phyloP scores from a whole-genome alignment of 2,888 invertebrate species.

The Lasioglossum pauxillum region DNA sequence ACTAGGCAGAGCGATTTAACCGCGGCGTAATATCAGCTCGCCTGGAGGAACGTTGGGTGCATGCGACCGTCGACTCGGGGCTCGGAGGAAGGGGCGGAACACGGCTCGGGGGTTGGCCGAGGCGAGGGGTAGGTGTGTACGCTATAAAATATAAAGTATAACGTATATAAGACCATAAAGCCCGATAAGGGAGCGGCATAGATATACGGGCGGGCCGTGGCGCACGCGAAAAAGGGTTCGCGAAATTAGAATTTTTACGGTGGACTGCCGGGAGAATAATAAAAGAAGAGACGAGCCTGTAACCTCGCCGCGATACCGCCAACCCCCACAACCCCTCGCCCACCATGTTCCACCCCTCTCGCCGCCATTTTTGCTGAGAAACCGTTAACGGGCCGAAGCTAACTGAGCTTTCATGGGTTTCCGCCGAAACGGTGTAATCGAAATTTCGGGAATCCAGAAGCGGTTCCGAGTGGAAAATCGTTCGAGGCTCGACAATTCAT shows the following conservation, averaged over 20 bases:
- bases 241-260: slow-evolving; percentile 81
- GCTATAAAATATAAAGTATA: slow-evolving; percentile 81
- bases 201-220: slow-evolving; percentile 72
- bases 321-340: background rate
- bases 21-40: background rate
- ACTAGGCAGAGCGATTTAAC: background rate
- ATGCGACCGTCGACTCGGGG: slow-evolving; percentile 58
- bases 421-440: background rate
- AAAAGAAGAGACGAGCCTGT: slow-evolving; percentile 67
- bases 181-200: slow-evolving; percentile 78
- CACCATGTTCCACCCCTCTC: background rate
- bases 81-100: background rate
- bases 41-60: slow-evolving; percentile 39
- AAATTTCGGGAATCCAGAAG: background rate
- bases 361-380: background rate
- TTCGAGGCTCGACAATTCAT: background rate
- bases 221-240: slow-evolving; percentile 72
- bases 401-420: background rate
- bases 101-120: slow-evolving; percentile 22
- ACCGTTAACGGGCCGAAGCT: background rate
- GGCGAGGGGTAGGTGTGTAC: slow-evolving; percentile 59
- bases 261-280: slow-evolving; percentile 63
- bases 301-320: slow-evolving; percentile 42
- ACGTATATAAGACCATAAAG: slow-evolving; percentile 80
- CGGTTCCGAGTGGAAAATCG: background rate